Conservation (phyloP, 1,140 invertebrate species). For the Tetramorium parvispinum region DNA sequence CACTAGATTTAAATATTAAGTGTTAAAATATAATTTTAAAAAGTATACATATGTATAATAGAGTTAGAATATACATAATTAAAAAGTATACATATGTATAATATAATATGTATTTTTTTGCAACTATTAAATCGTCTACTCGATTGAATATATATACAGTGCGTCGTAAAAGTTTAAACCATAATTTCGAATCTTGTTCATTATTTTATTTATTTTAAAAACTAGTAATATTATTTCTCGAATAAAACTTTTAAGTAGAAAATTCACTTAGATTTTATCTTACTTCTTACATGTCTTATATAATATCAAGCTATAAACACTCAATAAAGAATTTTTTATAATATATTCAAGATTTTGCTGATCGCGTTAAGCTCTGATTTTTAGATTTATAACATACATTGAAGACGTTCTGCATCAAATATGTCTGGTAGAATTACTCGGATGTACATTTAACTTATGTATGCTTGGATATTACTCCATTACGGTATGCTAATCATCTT, state of each 20-base stretch:
- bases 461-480: conserved; percentile 77
- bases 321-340: neutral
- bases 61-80: too few species aligned
- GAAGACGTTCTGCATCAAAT: conserved; percentile 75
- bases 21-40: conserved; percentile 5
- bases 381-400: conserved; percentile 71
- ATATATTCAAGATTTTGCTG: neutral
- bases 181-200: neutral
- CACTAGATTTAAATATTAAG: conserved; percentile 25
- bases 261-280: too few species aligned
- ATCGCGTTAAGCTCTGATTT: conserved; percentile 25
- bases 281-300: too few species aligned
- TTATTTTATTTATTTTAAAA: neutral
- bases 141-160: neutral
- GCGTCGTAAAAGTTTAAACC: neutral
- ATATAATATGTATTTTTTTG: neutral
- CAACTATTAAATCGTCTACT: neutral
- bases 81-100: neutral
- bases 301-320: neutral
- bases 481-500: conserved; percentile 65
- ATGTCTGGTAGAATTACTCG: conserved; percentile 77
- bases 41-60: too few species aligned
- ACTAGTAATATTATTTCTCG: neutral
- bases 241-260: neutral
- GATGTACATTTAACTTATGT: conserved; percentile 78